Conservation (phyloP, 2,113 vertebrate species). For the Pedionomus torquatus region DNA sequence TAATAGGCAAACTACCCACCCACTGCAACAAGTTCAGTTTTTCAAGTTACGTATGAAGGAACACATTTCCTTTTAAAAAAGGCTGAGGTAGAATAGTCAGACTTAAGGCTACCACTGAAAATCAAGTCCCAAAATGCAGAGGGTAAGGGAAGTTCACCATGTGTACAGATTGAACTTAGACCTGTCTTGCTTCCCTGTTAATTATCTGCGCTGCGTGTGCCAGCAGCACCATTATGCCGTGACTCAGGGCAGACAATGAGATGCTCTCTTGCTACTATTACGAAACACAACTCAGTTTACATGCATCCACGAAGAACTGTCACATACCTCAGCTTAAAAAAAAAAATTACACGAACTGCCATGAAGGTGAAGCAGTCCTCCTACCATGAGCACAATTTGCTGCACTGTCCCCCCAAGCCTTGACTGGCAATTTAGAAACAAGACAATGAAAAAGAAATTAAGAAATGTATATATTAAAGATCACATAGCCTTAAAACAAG, state of each 20-base stretch:
- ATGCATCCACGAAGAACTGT: background rate
- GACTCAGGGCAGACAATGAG: background rate
- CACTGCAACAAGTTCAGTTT: fast-evolving
- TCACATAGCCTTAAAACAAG: background rate
- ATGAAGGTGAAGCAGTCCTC: background rate
- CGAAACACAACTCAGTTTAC: background rate
- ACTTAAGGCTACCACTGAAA: background rate
- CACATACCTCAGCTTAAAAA: background rate
- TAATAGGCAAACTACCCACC: background rate
- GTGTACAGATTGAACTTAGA: background rate
- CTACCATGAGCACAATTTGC: background rate
- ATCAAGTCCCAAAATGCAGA: background rate
- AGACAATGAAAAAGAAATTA: background rate
- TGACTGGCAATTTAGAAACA: background rate
- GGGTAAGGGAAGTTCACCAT: background rate
- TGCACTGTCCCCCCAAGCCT: background rate
- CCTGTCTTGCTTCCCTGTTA: background rate
- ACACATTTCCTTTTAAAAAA: background rate
- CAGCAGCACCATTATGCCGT: background rate
- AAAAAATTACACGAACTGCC: background rate
- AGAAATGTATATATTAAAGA: background rate
- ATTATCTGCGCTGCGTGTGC: background rate
- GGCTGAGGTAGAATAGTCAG: background rate
- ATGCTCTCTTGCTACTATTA: background rate
- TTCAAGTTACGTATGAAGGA: background rate